Base-by-base conservation (phyloP, 2,888 invertebrate genomes). In the Eristalis arbustorum region DNA sequence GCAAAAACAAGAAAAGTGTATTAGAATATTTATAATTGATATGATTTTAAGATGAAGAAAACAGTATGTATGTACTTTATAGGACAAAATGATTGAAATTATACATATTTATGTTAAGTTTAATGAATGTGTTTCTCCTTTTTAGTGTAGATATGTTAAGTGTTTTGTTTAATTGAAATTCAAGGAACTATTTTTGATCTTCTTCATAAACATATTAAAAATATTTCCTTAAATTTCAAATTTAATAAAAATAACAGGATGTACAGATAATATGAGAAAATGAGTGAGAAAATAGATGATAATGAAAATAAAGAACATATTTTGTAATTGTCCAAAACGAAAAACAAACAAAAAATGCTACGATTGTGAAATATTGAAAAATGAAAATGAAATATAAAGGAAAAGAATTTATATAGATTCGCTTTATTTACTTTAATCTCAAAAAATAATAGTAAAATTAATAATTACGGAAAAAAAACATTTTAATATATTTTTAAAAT, bases 401-500 rank as follows among this genome's bases (percentile, higher is more conserved):
- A 82, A 76, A 72, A 79, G 74, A 88, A 81, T 74, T 81, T 72
- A 81, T 84, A 78, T 81, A 75, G 71, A 77, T 64, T 74, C 61
- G 71, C 23, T 75, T 87, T 88, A 63, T 75, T 82, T 88, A 82
- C 59, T 84, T 81, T 87, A 74, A 79, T 68, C 69, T 69, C 23
- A 77, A 80, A 83, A 83, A 75, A 34, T 56, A 80, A 63, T 57
- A 61, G 61, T 62, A 23, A 67, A 77, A 78, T 74, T 42, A 79
- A 72, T 40, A 84, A 77, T 81, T 78, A 84, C 85, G 63, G 79
- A 81, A 84, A 82, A 66, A 75, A 89, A 63, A 13, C 62, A 78
- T 62, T 82, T 83, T 78, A 82, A 74, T 78, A 83, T 74, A 81
- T 80, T 85, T 87, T 81, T 37, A 49, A 90, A 89, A 81, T 89